Conservation (phyloP, 2,888 invertebrate species). For the Mesoligia furuncula region DNA sequence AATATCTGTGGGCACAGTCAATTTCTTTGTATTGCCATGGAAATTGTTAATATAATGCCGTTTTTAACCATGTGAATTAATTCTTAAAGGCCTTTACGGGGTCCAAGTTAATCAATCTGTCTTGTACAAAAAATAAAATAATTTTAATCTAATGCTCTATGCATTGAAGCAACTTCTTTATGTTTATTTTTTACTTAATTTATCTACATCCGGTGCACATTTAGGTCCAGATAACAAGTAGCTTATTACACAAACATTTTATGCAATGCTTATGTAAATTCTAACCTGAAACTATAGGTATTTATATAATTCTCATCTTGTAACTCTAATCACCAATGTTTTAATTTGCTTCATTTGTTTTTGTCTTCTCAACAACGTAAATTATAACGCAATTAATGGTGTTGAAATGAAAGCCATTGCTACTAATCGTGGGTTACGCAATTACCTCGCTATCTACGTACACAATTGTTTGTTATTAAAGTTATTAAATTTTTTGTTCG, state of each 20-base stretch:
- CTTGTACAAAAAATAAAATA: background rate
- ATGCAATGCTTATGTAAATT: conserved; percentile 31
- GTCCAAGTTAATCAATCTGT: background rate
- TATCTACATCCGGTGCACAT: conserved; percentile 32
- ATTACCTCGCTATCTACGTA: background rate
- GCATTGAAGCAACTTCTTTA: conserved; percentile 6
- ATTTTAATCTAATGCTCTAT: background rate
- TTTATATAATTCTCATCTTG: conserved; percentile 23
- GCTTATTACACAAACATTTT: conserved; percentile 12
- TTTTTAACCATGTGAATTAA: background rate
- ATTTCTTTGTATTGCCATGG: conserved; percentile 32
- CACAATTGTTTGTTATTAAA: conserved; percentile 7
- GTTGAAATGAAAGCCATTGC: background rate
- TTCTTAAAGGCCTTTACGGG: background rate
- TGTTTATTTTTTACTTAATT: conserved; percentile 17
- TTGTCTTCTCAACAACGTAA: background rate
- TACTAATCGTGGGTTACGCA: background rate
- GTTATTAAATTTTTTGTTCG: conserved; percentile 2
- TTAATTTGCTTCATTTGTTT: background rate
- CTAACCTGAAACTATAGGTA: conserved; percentile 16
- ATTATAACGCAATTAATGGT: background rate
- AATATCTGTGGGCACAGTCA: conserved; percentile 38
- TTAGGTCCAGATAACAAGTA: conserved; percentile 13
- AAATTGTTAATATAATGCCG: conserved; percentile 13
- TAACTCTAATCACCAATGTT: conserved; percentile 11